Evolutionary conservation across 2,113 vertebrate species (phyloP), one percentile per base, ranked within the genome.

Genomic region (Phaetusa simplex): DNA sequence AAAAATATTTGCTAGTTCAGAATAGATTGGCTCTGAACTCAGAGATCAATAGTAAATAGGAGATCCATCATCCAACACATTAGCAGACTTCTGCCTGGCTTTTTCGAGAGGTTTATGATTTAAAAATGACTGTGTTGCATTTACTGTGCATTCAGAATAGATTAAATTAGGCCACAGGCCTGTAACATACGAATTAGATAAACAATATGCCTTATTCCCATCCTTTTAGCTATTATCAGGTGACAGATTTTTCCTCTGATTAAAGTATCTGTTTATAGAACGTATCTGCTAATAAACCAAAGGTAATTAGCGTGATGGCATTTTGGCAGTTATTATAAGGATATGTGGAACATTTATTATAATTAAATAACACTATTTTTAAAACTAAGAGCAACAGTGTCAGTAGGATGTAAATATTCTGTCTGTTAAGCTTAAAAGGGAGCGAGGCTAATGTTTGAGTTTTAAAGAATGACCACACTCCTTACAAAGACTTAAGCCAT

Each of bases 31-130:
- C 88, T 93, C 61, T 42, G 58, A 88, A 93, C 79, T 72, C 69
- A 56, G 56, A 93, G 21, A 90, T 96, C 82, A 83, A 93, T 95
- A 95, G 21, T 72, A 70, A 97, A 87, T 23, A 89, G 59, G 50
- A 96, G 40, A 85, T 81, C 70, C 91, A 95, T 95, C 70, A 96
- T 81, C 86, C 40, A 93, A 77, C 69, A 83, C 67, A 66, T 90
- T 93, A 93, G 58, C 77, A 70, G 58, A 45, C 11, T 23, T 91
- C 78, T 18, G 55, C 11, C 80, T 64, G 71, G 18, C 13, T 69
- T 90, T 93, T 82, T 87, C 8, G 4, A 85, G 80, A 96, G 34
- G 59, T 90, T 95, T 96, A 95, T 96, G 91, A 62, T 88, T 95
- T 86, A 21, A 93, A 97, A 96, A 93, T 49, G 2, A 56, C 16